These are phyloP conservation scores for Campylomormyrus tamandua DNA, from an alignment of 2,113 vertebrate genomes.

Conservation along the genomic window DNA sequence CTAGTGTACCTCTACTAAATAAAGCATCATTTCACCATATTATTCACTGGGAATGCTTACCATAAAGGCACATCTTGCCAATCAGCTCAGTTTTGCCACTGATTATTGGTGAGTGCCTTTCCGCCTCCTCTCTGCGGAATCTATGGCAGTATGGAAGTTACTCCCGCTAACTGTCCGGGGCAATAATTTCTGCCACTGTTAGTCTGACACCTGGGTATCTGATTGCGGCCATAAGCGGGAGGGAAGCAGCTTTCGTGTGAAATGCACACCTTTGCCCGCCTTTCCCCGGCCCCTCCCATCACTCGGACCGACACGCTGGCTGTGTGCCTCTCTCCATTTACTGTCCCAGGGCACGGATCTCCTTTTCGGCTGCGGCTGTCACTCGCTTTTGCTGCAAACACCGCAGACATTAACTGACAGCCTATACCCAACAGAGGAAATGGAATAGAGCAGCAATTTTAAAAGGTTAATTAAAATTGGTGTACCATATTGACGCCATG, in stretches of 20 bases:
- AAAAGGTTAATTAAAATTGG: slow-evolving; percentile 60
- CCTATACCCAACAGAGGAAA: slow-evolving; percentile 30
- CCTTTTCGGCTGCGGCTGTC: not conserved
- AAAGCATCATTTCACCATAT: not conserved
- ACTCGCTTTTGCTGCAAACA: not conserved
- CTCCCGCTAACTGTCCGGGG: not conserved
- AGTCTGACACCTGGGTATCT: not conserved
- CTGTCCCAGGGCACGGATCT: not conserved
- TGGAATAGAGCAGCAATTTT: slow-evolving; percentile 38
- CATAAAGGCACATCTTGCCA: not conserved
- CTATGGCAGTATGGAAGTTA: not conserved
- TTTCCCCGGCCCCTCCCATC: not conserved
- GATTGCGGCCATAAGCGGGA: not conserved
- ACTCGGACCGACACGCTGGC: not conserved
- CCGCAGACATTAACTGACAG: slow-evolving; percentile 23
- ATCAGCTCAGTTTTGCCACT: not conserved
- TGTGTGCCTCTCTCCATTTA: not conserved
- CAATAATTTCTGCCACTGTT: not conserved
- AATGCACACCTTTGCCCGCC: not conserved
- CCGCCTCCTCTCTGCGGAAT: not conserved
- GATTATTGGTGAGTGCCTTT: not conserved
- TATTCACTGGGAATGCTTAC: not conserved
- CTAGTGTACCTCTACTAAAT: not conserved
- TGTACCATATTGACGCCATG: slow-evolving; percentile 34
- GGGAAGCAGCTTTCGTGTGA: not conserved